phyloP scores from a whole-genome alignment of 2,113 vertebrate species.

The Crotalus horridus region DNA sequence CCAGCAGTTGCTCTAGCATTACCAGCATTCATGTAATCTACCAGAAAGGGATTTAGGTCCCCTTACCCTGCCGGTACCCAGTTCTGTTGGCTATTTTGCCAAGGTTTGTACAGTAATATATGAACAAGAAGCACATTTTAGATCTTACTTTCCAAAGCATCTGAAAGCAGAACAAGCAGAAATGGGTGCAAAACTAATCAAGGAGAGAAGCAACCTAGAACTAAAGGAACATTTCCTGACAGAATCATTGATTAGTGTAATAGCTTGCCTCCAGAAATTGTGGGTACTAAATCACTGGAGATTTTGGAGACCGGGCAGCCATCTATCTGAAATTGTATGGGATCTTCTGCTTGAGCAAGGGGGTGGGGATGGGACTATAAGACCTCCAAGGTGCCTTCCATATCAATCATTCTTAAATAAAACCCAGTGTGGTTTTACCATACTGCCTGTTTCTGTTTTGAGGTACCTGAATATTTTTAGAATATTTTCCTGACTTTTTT shows the following conservation, averaged over 20 bases:
- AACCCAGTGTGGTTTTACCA: neutral
- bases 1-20: neutral
- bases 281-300: neutral
- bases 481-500: neutral
- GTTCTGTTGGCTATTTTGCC: neutral
- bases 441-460: neutral
- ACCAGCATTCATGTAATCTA: neutral
- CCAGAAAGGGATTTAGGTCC: neutral
- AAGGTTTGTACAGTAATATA: neutral
- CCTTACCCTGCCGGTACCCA: neutral
- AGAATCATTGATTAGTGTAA: neutral
- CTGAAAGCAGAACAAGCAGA: neutral
- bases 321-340: neutral
- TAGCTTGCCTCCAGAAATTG: neutral
- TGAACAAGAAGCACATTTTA: neutral
- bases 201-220: neutral
- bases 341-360: neutral
- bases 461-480: neutral
- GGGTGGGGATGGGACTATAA: neutral
- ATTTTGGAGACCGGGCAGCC: neutral
- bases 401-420: neutral
- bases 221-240: neutral
- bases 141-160: neutral
- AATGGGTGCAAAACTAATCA: neutral
- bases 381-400: neutral